A percentile compares a stretch with the other conserved stretches of the same genome.
These are phyloP conservation scores for Ectemnius lituratus DNA, from an alignment of 2,888 invertebrate species.

Conservation along the genomic window DNA sequence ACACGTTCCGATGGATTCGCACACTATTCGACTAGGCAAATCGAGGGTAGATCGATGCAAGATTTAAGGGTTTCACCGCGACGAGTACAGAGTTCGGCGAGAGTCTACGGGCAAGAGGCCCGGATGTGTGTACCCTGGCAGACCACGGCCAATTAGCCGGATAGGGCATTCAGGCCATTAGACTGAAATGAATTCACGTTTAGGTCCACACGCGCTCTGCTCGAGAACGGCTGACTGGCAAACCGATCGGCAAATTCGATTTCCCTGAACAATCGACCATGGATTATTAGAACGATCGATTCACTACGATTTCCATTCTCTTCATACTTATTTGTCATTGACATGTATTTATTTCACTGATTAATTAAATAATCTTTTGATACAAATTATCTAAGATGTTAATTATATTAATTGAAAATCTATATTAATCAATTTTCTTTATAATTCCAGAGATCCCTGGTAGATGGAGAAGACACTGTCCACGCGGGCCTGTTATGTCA, in stretches of 20 bases:
- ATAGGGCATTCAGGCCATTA: conserved; percentile 60
- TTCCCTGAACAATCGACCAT: conserved; percentile 40
- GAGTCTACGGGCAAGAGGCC: not conserved
- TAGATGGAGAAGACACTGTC: conserved; percentile 74
- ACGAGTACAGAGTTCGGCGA: too few species aligned
- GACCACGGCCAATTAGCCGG: conserved; percentile 53
- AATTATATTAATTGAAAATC: too few species aligned
- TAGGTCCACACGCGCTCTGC: conserved; percentile 34
- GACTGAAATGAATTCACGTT: conserved; percentile 64
- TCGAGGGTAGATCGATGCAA: not conserved
- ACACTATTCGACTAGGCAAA: too few species aligned
- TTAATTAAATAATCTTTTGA: not conserved
- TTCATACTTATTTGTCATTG: not conserved
- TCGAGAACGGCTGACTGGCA: conserved; percentile 36
- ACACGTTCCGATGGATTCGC: too few species aligned
- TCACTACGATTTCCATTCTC: not conserved
- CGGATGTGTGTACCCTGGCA: conserved; percentile 38
- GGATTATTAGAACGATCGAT: conserved; percentile 60
- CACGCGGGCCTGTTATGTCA: conserved; percentile 69
- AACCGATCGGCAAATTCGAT: conserved; percentile 61
- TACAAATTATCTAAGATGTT: too few species aligned
- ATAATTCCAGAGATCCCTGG: conserved; percentile 71
- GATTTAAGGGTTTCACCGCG: conserved; percentile 1
- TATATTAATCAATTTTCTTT: not conserved
- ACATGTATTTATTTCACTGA: not conserved